These are phyloP conservation scores for Callorhinus ursinus DNA, from an alignment of 2,113 vertebrate genomes.

Conservation along the genomic window DNA sequence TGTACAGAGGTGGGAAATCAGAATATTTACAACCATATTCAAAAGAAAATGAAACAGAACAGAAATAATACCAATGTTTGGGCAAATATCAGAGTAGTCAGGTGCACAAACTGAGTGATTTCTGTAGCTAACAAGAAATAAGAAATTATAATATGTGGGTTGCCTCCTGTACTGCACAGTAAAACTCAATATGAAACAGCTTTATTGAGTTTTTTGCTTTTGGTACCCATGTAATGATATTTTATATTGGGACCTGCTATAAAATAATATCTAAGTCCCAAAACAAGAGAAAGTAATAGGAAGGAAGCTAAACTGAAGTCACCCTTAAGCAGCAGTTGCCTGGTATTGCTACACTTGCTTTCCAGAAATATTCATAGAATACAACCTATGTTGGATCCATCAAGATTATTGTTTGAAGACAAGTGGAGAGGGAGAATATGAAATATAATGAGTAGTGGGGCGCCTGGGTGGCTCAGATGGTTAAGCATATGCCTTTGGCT, in stretches of 20 bases:
- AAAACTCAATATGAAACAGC: conserved; percentile 49
- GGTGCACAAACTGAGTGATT: background rate
- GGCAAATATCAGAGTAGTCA: background rate
- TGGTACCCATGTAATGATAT: background rate
- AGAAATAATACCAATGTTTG: background rate
- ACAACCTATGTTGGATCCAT: background rate
- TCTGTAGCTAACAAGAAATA: background rate
- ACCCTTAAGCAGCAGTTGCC: background rate
- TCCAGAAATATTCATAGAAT: conserved; percentile 42
- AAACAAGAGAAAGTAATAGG: conserved; percentile 13
- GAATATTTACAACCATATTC: background rate
- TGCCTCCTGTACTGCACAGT: background rate
- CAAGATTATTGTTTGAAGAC: conserved; percentile 34
- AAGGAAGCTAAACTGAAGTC: conserved; percentile 23
- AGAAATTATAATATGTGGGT: background rate
- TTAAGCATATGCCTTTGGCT: too few species aligned
- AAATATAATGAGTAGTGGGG: background rate
- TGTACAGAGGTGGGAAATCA: background rate
- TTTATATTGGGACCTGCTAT: conserved; percentile 22
- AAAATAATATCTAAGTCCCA: background rate
- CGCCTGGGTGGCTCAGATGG: too few species aligned
- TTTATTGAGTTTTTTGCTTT: background rate
- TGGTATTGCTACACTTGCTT: background rate
- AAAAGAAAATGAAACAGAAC: background rate
- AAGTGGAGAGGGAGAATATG: background rate